A percentile compares a stretch with the other conserved stretches of the same genome.
These are phyloP conservation scores for Zelleria hepariella DNA, from an alignment of 2,888 invertebrate genomes.

Conservation along the genomic window DNA sequence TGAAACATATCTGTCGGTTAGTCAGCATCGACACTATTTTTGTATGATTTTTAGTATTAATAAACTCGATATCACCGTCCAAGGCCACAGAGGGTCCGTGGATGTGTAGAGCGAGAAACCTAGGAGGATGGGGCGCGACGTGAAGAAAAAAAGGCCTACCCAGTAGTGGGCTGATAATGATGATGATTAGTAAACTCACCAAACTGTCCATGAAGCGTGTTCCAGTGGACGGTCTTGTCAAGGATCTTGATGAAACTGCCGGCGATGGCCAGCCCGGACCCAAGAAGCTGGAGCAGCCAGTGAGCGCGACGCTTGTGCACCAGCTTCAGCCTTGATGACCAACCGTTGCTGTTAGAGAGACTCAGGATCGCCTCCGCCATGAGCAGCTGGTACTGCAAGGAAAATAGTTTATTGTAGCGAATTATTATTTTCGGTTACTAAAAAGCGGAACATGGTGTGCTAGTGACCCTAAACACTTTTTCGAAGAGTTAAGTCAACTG, in stretches of 20 bases:
- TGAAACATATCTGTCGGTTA: no score
- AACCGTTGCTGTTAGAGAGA: conserved; percentile 41
- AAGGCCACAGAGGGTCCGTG: no score
- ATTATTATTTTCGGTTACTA: neutral
- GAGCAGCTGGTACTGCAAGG: conserved; percentile 48
- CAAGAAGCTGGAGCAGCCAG: conserved; percentile 42
- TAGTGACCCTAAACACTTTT: no score
- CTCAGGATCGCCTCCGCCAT: conserved; percentile 51
- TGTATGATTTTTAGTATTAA: no score
- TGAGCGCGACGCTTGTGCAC: conserved; percentile 44
- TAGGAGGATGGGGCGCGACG: no score
- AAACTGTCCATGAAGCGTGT: conserved; percentile 41
- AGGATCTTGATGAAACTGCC: conserved; percentile 42
- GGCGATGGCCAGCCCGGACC: conserved; percentile 41
- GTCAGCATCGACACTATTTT: no score
- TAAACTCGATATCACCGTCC: no score
- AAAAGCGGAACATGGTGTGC: neutral
- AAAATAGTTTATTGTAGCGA: neutral
- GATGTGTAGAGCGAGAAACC: no score
- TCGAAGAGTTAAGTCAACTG: neutral
- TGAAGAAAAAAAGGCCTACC: no score
- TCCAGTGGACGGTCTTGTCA: conserved; percentile 32
- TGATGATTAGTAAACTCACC: conserved; percentile 20
- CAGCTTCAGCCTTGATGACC: conserved; percentile 39
- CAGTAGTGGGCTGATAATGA: no score